Percentiles rank a stretch among this genome's conserved stretches.
Evolutionary conservation across 1,140 invertebrate species (phyloP).

Genomic region (Procambarus clarkii): DNA sequence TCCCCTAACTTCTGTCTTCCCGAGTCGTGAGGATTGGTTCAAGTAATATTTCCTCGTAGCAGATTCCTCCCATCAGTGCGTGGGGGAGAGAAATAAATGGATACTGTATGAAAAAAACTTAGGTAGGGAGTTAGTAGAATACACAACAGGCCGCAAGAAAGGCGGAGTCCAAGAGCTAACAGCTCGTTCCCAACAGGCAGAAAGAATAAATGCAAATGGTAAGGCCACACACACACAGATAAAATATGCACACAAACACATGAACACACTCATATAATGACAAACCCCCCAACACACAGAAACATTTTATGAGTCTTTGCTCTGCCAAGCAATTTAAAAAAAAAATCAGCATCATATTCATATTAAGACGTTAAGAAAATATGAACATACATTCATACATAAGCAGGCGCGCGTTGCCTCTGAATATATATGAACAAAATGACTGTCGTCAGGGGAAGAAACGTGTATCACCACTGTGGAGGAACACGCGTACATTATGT

Average conservation of each 20-base stretch:
- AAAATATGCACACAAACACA: too few species aligned
- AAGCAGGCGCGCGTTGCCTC: too few species aligned
- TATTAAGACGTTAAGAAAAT: too few species aligned
- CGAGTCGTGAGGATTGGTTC: too few species aligned
- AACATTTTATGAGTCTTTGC: neutral
- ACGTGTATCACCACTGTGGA: neutral
- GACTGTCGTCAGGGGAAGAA: neutral
- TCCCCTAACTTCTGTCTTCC: too few species aligned
- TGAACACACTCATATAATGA: neutral
- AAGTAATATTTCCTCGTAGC: too few species aligned
- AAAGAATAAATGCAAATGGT: neutral
- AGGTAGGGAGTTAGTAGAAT: neutral
- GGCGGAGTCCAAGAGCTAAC: neutral
- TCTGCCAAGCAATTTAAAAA: neutral
- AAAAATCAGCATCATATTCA: neutral
- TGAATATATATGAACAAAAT: neutral
- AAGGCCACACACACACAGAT: constrained; percentile 2
- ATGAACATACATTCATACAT: too few species aligned
- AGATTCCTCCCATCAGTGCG: neutral
- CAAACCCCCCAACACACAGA: neutral
- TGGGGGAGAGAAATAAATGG: too few species aligned
- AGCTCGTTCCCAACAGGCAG: neutral
- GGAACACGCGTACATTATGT: too few species aligned
- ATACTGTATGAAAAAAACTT: too few species aligned
- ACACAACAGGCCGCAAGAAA: neutral